Base-by-base conservation (phyloP, 2,888 invertebrate species). In the Mactromeris polynyma region DNA sequence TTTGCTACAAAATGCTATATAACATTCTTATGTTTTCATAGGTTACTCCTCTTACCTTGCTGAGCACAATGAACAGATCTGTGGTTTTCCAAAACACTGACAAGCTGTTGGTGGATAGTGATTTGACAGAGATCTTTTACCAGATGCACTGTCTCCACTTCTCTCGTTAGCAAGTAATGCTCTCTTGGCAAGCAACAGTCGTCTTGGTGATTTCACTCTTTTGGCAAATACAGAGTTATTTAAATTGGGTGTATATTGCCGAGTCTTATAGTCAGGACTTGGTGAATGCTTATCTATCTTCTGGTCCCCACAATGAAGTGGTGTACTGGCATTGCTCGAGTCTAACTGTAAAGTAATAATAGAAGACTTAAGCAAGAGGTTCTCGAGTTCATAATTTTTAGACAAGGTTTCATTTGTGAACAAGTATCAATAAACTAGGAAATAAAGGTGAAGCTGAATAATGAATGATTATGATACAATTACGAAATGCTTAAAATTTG, bases 21-120 rank as follows among this genome's bases (percentile, higher is more conserved):
- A n/a, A n/a, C n/a, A n/a, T n/a, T 40, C 6, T 40, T 40, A 40
- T 40, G 40, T 40, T 40, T 40, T 40, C 40, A 40, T 4, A 11
- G 46, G 26, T 58, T 38, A 36, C 38, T 58, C 0, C 2, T 46
- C 87, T 91, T 97, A 97, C 94, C 98, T 97, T 69, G 97, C 96
- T 82, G 97, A 96, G 95, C 98, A 98, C n/a, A 97, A 94, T 58
- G 97, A 97, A 96, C 98, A 98, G 51, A 98, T 97, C 96, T 97
- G 97, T 0, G 98, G 97, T 96, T 97, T 97, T 21, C 98, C 98
- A 95, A 97, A 97, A 96, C 98, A 98, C 86, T 97, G 97, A 96
- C 98, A 98, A 9, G 94, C 93, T 21, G 91, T 86, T 14, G 91
- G 82, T 11, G 78, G 83, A 51, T 88, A 83, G 31, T 80, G 83